Percentiles rank a stretch among this genome's conserved stretches.
Conservation (phyloP, 2,113 vertebrate species). For the Micromys minutus region DNA sequence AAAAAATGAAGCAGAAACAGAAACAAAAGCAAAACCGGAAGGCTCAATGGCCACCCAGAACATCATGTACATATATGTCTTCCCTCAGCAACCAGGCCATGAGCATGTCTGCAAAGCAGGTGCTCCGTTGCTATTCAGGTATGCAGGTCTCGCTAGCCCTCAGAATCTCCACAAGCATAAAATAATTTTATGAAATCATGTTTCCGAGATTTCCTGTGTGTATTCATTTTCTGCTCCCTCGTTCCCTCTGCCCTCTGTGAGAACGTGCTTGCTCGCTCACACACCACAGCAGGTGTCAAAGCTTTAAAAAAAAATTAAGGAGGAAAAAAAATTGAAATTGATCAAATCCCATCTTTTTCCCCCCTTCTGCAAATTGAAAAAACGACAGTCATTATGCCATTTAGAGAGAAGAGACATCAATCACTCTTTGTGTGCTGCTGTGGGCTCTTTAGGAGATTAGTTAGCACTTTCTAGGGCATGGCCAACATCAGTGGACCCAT, state of each 20-base stretch:
- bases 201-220: background rate
- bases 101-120: background rate
- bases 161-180: background rate
- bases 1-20: background rate
- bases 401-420: background rate
- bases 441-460: background rate
- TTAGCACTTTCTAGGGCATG: background rate
- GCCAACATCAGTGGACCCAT: background rate
- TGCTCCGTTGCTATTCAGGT: background rate
- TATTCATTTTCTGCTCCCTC: conserved; percentile 45
- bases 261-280: background rate
- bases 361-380: conserved; percentile 54
- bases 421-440: background rate
- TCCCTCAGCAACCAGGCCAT: background rate
- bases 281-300: conserved; percentile 42
- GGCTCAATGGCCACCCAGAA: background rate
- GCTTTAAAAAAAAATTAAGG: conserved; percentile 46
- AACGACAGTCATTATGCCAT: conserved; percentile 31
- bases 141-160: background rate
- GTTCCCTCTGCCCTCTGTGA: conserved; percentile 37
- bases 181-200: conserved; percentile 7
- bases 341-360: conserved; percentile 26
- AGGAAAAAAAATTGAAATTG: background rate
- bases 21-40: background rate
- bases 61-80: fast-evolving